These are phyloP conservation scores for Hyposmocoma kahamanoa DNA, from an alignment of 1,140 invertebrate species.

Conservation along the genomic window DNA sequence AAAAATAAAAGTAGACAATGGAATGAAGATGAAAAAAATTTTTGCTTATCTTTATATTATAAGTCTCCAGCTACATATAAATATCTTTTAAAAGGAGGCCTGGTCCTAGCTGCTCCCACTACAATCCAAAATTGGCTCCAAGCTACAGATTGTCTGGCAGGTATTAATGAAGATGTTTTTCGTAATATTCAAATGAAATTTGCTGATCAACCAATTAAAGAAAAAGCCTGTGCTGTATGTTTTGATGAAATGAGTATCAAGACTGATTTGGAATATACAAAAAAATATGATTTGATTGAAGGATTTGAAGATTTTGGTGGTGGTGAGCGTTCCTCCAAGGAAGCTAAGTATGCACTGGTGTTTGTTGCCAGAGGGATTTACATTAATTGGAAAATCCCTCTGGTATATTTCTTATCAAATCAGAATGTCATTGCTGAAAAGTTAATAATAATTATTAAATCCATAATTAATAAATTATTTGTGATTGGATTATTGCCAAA, in stretches of 20 bases:
- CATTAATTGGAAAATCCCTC: slow-evolving; percentile 11
- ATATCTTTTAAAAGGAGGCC: slow-evolving; percentile 8
- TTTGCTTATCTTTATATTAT: slow-evolving; percentile 14
- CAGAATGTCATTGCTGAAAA: slow-evolving; percentile 7
- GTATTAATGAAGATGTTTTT: slow-evolving; percentile 13
- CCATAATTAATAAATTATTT: slow-evolving; percentile 11
- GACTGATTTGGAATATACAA: slow-evolving; percentile 14
- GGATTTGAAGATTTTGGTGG: slow-evolving; percentile 20
- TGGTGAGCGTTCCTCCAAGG: slow-evolving; percentile 3
- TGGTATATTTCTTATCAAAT: slow-evolving; percentile 9
- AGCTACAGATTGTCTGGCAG: slow-evolving; percentile 10
- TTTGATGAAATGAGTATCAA: slow-evolving; percentile 17
- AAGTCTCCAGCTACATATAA: slow-evolving; percentile 12
- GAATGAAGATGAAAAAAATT: slow-evolving; percentile 10
- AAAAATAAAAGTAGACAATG: slow-evolving; percentile 7
- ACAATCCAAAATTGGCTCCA: slow-evolving; percentile 13
- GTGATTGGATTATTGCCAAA: slow-evolving; percentile 8
- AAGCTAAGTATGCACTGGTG: slow-evolving; percentile 14
- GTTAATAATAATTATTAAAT: slow-evolving; percentile 1
- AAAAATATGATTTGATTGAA: slow-evolving; percentile 16
- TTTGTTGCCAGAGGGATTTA: slow-evolving; percentile 17
- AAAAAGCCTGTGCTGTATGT: slow-evolving; percentile 12
- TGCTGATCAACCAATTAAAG: slow-evolving; percentile 8
- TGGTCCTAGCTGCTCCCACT: slow-evolving; percentile 12
- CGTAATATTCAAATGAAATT: slow-evolving; percentile 14